Base-by-base conservation (phyloP, 2,113 vertebrate genomes). In the Daphoenositta chrysoptera region DNA sequence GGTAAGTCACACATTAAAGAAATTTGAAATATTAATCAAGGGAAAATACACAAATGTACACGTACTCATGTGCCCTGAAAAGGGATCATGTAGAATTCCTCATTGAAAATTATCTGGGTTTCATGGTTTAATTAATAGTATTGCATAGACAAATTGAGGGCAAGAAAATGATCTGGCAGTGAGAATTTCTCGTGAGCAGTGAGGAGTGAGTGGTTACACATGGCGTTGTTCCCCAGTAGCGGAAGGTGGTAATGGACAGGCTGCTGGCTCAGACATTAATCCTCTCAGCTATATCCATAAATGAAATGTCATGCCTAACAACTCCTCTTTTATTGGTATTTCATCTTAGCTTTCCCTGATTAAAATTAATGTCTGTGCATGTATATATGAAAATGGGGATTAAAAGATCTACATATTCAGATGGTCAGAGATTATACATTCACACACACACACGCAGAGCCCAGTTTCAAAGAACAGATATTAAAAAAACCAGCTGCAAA, bases 251-350 rank as follows among this genome's bases (percentile, higher is more conserved):
- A 86, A 95, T 28, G 69, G 88, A 94, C 87, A 93, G 75, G 85
- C 85, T 92, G 61, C 76, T 79, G 69, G 54, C 80, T 96, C 80
- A 77, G 70, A 31, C 53, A 65, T 95, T 95, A 84, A 93, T 96
- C 92, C 95, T 92, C 69, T 83, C 54, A 48, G 72, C 80, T 78
- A 19, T 10, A 90, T 60, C 71, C 85, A 50, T 83, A 92, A 97
- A 94, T 93, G 88, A 96, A 96, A 88, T 92, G 89, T 92, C 89
- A 91, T 86, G 73, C 73, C 73, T 78, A 94, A 89, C 83, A 96
- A 90, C 64, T 92, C 35, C n/a, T 80, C 72, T 76, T 93, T 91
- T 83, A 87, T 54, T 90, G 73, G 54, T 47, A 85, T 93, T 95
- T 94, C 61, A 73, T 69, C 51, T 51, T 35, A 24, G 75, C 78